These are phyloP conservation scores for Trigoniulus corallinus DNA, from an alignment of 1,140 invertebrate genomes.

Conservation along the genomic window DNA sequence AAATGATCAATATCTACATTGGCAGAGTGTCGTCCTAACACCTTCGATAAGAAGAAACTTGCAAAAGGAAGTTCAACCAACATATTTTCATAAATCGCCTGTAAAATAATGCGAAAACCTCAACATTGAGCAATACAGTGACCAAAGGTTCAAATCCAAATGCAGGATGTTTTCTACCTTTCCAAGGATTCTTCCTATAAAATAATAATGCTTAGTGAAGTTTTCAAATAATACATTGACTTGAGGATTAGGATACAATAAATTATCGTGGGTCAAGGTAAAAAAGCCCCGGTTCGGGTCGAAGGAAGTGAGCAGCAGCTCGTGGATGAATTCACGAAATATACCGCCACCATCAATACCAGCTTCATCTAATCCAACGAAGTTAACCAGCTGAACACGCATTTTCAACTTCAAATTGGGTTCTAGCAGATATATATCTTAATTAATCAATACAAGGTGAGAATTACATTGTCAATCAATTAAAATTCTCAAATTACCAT, in stretches of 20 bases:
- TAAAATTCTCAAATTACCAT: slow-evolving; percentile 37
- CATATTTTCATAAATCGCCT: slow-evolving; percentile 87
- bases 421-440: slow-evolving; percentile 36
- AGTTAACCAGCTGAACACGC: slow-evolving; percentile 75
- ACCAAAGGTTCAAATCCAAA: too few species aligned
- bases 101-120: slow-evolving; percentile 14
- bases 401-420: slow-evolving; percentile 69
- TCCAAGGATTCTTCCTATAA: slow-evolving; percentile 85
- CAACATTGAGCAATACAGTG: neutral
- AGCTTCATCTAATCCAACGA: slow-evolving; percentile 76
- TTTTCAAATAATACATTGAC: slow-evolving; percentile 66
- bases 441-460: slow-evolving; percentile 1
- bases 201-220: slow-evolving; percentile 81
- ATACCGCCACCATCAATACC: slow-evolving; percentile 92
- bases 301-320: slow-evolving; percentile 84
- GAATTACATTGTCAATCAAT: slow-evolving; percentile 1
- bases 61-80: slow-evolving; percentile 85
- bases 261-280: slow-evolving; percentile 72
- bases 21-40: slow-evolving; percentile 55
- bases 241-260: slow-evolving; percentile 88
- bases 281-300: slow-evolving; percentile 95
- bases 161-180: slow-evolving; percentile 48
- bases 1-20: slow-evolving; percentile 81
- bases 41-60: slow-evolving; percentile 77
- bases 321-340: slow-evolving; percentile 71